phyloP scores from a whole-genome alignment of 1,140 invertebrate species.

The Drosophila saltans region DNA sequence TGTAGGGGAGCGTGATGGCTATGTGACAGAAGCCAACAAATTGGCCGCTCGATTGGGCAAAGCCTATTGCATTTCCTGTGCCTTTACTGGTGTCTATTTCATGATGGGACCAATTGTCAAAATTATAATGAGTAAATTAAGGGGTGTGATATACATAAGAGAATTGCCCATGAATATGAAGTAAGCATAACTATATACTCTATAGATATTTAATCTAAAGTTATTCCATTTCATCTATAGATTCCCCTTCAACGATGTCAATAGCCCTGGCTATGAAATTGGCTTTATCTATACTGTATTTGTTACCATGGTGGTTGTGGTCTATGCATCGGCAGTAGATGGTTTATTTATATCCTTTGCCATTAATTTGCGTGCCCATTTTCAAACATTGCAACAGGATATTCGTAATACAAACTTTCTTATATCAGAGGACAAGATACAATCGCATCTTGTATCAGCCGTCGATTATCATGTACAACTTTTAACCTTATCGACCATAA shows the following conservation, averaged over 20 bases:
- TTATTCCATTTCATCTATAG: conserved; percentile 25
- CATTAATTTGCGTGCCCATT: conserved; percentile 73
- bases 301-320: conserved; percentile 62
- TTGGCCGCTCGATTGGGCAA: conserved; percentile 50
- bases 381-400: conserved; percentile 58
- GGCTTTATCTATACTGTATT: conserved; percentile 60
- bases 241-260: conserved; percentile 64
- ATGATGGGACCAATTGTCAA: conserved; percentile 64
- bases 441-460: conserved; percentile 28
- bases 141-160: conserved; percentile 19
- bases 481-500: conserved; percentile 40
- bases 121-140: conserved; percentile 41
- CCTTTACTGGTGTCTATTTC: conserved; percentile 66
- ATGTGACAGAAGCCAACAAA: conserved; percentile 52
- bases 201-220: neutral
- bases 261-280: conserved; percentile 64
- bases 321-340: conserved; percentile 68
- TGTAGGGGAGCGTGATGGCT: conserved; percentile 13
- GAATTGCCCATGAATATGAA: conserved; percentile 79
- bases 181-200: conserved; percentile 31
- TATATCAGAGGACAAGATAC: conserved; percentile 6
- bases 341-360: conserved; percentile 74
- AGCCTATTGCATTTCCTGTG: conserved; percentile 62
- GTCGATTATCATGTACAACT: conserved; percentile 62
- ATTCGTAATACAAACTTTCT: conserved; percentile 36